Conservation (phyloP, 2,797 vertebrate species). For the Helicolenus hilgendorfi region DNA sequence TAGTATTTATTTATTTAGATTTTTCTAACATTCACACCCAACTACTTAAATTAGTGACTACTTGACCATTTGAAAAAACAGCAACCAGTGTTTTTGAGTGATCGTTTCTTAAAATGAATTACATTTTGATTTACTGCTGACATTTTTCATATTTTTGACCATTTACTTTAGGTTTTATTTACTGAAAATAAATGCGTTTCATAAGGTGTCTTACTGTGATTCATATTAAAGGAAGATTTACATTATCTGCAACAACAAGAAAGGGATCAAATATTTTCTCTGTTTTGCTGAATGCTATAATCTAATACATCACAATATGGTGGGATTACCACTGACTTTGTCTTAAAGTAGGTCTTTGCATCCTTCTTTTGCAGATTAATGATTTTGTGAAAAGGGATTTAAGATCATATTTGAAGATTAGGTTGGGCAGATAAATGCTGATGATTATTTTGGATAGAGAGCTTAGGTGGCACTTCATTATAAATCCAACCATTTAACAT, state of each 20-base stretch:
- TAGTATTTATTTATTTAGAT: not conserved
- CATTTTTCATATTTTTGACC: not conserved
- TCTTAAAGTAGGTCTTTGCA: conserved; percentile 33
- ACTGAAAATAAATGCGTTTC: not conserved
- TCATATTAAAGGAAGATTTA: not conserved
- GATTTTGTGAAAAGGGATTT: conserved; percentile 53
- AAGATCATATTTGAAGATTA: conserved; percentile 42
- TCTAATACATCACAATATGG: conserved; percentile 30
- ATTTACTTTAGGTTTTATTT: not conserved
- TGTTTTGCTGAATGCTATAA: conserved; percentile 7
- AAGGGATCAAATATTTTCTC: not conserved
- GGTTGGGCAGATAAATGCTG: not conserved
- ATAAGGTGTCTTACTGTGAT: not conserved
- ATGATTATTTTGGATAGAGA: not conserved
- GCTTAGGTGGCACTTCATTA: not conserved
- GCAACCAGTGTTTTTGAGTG: not conserved
- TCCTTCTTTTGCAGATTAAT: conserved; percentile 50
- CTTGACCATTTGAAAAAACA: not conserved
- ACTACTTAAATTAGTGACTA: not conserved
- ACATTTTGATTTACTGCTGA: not conserved
- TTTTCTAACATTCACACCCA: not conserved
- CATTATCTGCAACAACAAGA: not conserved
- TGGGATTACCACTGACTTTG: conserved; percentile 48
- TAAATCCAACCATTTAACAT: not conserved
- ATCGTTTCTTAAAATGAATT: not conserved